Conservation (phyloP, 2,888 invertebrate species). For the Lasioglossum malachurum region DNA sequence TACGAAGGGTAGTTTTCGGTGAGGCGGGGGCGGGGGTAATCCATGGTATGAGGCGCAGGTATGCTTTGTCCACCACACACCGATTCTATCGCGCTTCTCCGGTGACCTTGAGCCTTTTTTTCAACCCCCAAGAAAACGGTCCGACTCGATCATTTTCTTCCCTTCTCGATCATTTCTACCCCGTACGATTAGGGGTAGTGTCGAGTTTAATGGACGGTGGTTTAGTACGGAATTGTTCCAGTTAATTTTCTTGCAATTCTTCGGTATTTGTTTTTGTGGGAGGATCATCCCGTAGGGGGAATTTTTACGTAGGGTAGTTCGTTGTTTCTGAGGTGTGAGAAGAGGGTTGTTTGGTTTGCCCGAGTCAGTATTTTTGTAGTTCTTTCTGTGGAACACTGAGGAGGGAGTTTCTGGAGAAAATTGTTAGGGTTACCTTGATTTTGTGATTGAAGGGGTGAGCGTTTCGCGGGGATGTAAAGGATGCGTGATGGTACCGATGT, state of each 20-base stretch:
- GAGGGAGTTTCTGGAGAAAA: background rate
- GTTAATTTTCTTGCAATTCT: background rate
- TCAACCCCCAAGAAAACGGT: constrained; percentile 29
- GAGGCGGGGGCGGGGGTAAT: constrained; percentile 53
- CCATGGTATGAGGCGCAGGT: constrained; percentile 52
- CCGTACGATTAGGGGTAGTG: background rate
- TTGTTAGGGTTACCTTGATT: background rate
- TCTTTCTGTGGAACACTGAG: background rate
- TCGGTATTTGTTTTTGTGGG: background rate
- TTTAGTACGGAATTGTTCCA: background rate
- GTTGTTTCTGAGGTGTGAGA: background rate
- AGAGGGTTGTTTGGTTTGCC: background rate
- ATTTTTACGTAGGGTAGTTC: background rate
- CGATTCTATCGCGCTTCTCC: constrained; percentile 67
- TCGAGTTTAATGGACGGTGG: background rate
- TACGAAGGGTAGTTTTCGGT: constrained; percentile 72
- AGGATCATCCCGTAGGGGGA: background rate
- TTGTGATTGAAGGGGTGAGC: background rate
- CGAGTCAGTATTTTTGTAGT: background rate
- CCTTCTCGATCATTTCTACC: constrained; percentile 23
- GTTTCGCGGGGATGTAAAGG: background rate
- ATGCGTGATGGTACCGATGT: background rate
- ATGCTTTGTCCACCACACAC: constrained; percentile 52
- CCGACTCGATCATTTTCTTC: constrained; percentile 24
- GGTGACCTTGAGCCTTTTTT: constrained; percentile 79